These are phyloP conservation scores for Torymus aiolomorphi DNA, from an alignment of 2,888 invertebrate genomes.

Conservation along the genomic window DNA sequence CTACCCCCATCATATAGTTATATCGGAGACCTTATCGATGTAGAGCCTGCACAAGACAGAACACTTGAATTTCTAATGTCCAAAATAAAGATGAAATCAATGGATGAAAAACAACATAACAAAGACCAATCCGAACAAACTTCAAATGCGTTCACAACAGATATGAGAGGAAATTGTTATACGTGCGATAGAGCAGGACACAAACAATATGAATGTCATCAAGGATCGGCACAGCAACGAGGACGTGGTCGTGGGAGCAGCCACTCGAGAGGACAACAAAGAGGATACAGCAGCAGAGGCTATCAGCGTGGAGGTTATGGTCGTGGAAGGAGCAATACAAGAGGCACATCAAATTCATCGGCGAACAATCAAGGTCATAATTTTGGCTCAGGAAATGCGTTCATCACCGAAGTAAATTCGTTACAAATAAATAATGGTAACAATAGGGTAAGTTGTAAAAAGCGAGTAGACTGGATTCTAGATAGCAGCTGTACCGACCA, in stretches of 20 bases:
- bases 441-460: neutral
- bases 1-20: slow-evolving; percentile 61
- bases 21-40: slow-evolving; percentile 64
- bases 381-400: neutral
- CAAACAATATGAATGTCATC: neutral
- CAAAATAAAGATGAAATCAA: slow-evolving; percentile 55
- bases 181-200: neutral
- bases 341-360: neutral
- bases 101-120: neutral
- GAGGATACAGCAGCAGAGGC: neutral
- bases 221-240: too few species aligned
- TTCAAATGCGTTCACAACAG: neutral
- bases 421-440: neutral
- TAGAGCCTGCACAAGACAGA: slow-evolving; percentile 59
- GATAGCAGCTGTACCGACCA: too few species aligned
- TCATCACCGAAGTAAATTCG: neutral
- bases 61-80: slow-evolving; percentile 63
- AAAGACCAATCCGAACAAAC: neutral
- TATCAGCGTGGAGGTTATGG: neutral
- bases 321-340: neutral
- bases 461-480: too few species aligned
- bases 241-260: neutral
- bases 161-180: neutral
- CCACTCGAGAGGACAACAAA: neutral
- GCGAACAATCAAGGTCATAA: neutral